Evolutionary conservation across 1,140 invertebrate genomes (phyloP).

Genomic region (Metaphire vulgaris): DNA sequence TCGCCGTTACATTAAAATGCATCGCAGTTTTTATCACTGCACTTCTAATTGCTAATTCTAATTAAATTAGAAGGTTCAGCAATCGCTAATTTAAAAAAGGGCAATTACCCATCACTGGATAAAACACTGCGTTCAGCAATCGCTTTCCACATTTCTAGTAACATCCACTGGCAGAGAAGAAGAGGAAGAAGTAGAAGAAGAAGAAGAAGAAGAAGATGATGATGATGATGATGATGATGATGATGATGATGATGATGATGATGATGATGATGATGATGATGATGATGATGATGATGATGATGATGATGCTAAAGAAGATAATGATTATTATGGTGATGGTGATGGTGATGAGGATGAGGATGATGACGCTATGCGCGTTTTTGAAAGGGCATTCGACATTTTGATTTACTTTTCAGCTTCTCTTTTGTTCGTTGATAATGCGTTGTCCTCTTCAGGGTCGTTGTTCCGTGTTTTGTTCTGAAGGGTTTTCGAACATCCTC

Average conservation of each 20-base stretch:
- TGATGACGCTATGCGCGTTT: background rate
- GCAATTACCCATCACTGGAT: background rate
- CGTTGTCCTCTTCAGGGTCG: background rate
- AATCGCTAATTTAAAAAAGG: no score
- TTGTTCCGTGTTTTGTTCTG: constrained; percentile 25
- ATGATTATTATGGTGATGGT: background rate
- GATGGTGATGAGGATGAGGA: background rate
- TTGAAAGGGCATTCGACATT: no score
- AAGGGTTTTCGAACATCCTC: constrained; percentile 71
- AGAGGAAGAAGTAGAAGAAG: constrained; percentile 8
- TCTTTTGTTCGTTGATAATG: background rate
- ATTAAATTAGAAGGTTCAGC: no score
- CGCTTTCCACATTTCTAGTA: background rate
- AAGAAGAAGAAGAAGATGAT: constrained; percentile 19
- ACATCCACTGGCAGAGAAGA: constrained; percentile 6
- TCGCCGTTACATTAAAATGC: no score
- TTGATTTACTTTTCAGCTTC: no score
- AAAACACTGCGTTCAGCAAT: background rate
- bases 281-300: constrained; percentile 23
- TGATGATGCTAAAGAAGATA: background rate
- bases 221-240: constrained; percentile 22
- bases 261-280: constrained; percentile 26
- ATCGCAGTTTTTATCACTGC: no score
- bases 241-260: constrained; percentile 24
- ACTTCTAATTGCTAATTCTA: no score